phyloP scores from a whole-genome alignment of 2,888 invertebrate species.

The Cistogaster globosa region DNA sequence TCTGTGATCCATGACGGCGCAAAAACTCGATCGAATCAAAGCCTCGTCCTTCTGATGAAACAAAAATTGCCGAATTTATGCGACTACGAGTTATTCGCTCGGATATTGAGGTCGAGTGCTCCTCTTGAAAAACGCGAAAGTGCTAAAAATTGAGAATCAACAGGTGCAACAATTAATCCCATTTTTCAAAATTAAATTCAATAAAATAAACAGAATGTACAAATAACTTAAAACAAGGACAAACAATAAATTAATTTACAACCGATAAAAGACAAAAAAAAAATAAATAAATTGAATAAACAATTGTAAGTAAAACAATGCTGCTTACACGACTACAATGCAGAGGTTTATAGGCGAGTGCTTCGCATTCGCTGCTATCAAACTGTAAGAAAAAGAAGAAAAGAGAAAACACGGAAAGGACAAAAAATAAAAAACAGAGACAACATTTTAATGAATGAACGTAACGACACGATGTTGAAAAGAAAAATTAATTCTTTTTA shows the following conservation, averaged over 20 bases:
- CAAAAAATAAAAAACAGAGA: conserved; percentile 37
- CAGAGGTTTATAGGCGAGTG: conserved; percentile 78
- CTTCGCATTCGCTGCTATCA: conserved; percentile 82
- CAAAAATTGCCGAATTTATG: conserved; percentile 93
- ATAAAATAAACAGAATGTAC: conserved; percentile 20
- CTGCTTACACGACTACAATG: conserved; percentile 82
- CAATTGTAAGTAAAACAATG: conserved; percentile 28
- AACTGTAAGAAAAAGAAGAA: conserved; percentile 76
- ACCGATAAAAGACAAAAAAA: neutral
- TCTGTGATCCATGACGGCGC: conserved; percentile 91
- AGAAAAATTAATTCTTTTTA: neutral
- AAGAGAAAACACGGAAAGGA: conserved; percentile 53
- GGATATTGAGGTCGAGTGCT: conserved; percentile 86
- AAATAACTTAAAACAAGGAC: conserved; percentile 5
- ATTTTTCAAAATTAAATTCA: neutral
- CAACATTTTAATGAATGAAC: conserved; percentile 57
- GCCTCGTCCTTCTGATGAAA: conserved; percentile 89
- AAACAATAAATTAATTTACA: neutral
- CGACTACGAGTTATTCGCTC: conserved; percentile 87
- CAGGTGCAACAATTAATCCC: neutral
- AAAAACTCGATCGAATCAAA: conserved; percentile 92
- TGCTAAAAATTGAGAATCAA: conserved; percentile 84
- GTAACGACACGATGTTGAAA: neutral
- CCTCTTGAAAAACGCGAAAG: conserved; percentile 88
- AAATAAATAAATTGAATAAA: conserved; percentile 2